A percentile compares a stretch with the other conserved stretches of the same genome.
Conservation (phyloP, 2,113 vertebrate genomes). For the Hippopotamus amphibius region DNA sequence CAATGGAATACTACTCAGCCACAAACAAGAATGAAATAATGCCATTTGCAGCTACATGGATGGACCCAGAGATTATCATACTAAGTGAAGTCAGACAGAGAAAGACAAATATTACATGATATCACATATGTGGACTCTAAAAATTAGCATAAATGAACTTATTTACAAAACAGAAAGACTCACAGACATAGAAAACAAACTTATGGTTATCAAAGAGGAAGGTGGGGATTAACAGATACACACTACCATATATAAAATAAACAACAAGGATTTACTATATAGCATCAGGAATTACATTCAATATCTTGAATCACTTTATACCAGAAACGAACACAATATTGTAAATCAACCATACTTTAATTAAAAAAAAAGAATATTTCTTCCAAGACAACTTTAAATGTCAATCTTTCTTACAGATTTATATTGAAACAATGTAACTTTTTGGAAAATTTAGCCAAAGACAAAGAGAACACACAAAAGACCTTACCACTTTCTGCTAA, state of each 20-base stretch:
- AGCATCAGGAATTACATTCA: not conserved
- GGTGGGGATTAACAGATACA: not conserved
- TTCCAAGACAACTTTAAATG: not conserved
- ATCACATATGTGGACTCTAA: not conserved
- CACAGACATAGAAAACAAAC: not conserved
- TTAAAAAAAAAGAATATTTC: not conserved
- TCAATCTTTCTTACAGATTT: not conserved
- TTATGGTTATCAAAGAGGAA: not conserved
- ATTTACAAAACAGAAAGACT: not conserved
- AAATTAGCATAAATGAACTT: not conserved
- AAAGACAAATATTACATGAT: not conserved
- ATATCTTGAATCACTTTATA: not conserved
- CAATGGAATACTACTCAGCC: not conserved
- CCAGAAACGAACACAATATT: not conserved
- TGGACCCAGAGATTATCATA: not conserved
- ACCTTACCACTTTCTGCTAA: constrained; percentile 95
- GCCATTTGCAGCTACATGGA: not conserved
- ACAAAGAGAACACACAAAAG: accelerated
- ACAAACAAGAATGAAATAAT: not conserved
- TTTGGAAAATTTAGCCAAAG: not conserved
- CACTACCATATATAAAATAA: not conserved
- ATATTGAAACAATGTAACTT: accelerated
- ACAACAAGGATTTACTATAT: not conserved
- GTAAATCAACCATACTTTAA: not conserved
- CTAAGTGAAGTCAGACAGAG: not conserved